These are phyloP conservation scores for Urocitellus parryii DNA, from an alignment of 2,113 vertebrate species.

Conservation along the genomic window DNA sequence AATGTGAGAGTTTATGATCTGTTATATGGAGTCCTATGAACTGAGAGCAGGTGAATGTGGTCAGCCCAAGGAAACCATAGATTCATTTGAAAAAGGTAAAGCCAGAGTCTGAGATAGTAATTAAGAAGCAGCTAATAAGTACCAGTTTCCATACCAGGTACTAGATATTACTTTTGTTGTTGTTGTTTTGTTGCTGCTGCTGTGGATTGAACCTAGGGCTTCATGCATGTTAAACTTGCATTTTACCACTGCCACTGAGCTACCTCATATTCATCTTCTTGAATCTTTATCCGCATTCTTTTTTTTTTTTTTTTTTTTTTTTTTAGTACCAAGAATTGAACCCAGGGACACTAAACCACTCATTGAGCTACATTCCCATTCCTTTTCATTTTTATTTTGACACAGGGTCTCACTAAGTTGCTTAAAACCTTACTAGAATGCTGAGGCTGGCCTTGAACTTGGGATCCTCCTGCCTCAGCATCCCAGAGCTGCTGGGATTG, in stretches of 20 bases:
- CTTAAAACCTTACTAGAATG: too few relatives aligned
- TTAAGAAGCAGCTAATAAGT: not conserved
- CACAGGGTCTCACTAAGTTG: too few relatives aligned
- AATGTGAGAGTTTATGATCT: not conserved
- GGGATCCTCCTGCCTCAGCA: too few relatives aligned
- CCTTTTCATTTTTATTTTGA: too few relatives aligned
- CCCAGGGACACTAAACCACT: too few relatives aligned
- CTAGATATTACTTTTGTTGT: not conserved
- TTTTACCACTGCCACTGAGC: too few relatives aligned
- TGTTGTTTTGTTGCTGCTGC: not conserved
- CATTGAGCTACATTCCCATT: too few relatives aligned
- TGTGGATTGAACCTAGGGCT: too few relatives aligned
- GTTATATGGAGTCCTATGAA: not conserved
- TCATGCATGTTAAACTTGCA: too few relatives aligned
- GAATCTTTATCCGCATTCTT: not conserved
- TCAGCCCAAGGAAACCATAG: not conserved
- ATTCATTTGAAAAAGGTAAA: constrained; percentile 26
- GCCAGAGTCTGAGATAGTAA: not conserved
- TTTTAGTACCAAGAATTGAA: too few relatives aligned
- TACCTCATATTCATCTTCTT: not conserved
- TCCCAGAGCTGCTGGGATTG: too few relatives aligned
- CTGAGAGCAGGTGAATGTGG: not conserved
- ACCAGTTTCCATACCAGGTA: not conserved
- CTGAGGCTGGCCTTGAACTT: too few relatives aligned
- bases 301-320: not conserved